Evolutionary conservation across 1,140 invertebrate species (phyloP).

Genomic region (Eufriesea mexicana): DNA sequence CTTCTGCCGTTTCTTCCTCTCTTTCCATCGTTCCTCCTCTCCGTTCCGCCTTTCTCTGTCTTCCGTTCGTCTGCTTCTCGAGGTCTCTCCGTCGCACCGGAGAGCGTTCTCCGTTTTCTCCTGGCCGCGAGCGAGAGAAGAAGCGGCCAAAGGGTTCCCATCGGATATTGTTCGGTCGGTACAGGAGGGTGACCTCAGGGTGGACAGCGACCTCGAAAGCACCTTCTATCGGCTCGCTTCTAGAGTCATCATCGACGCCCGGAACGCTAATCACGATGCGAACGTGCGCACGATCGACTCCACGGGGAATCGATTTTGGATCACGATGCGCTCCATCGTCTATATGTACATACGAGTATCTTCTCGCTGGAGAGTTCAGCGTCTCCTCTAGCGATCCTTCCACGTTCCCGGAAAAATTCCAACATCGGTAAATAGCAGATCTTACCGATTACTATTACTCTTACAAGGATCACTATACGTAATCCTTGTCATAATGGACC

Average conservation of each 20-base stretch:
- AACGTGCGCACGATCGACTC: background rate
- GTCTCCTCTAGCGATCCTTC: no score
- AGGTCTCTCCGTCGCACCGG: background rate
- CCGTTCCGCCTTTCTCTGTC: background rate
- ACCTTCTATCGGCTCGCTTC: slow-evolving; percentile 60
- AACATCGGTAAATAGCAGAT: no score
- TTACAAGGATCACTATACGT: no score
- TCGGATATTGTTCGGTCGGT: slow-evolving; percentile 67
- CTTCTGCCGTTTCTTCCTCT: no score
- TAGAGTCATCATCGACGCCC: slow-evolving; percentile 58
- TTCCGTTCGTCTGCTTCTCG: background rate
- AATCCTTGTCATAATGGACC: no score
- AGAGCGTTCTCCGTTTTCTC: slow-evolving; percentile 25
- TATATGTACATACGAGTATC: background rate
- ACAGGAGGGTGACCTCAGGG: slow-evolving; percentile 66
- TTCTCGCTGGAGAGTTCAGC: background rate
- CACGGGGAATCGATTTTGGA: background rate
- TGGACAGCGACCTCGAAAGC: slow-evolving; percentile 69
- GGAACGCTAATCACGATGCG: slow-evolving; percentile 54
- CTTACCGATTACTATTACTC: no score
- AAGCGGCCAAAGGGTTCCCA: slow-evolving; percentile 65
- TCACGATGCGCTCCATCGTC: background rate
- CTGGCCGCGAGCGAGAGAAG: background rate
- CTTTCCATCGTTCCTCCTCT: background rate
- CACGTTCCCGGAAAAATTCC: no score